Evolutionary conservation across 2,797 vertebrate genomes (phyloP), one percentile per base, ranked within the genome.

Genomic region (Hydrolagus colliei): DNA sequence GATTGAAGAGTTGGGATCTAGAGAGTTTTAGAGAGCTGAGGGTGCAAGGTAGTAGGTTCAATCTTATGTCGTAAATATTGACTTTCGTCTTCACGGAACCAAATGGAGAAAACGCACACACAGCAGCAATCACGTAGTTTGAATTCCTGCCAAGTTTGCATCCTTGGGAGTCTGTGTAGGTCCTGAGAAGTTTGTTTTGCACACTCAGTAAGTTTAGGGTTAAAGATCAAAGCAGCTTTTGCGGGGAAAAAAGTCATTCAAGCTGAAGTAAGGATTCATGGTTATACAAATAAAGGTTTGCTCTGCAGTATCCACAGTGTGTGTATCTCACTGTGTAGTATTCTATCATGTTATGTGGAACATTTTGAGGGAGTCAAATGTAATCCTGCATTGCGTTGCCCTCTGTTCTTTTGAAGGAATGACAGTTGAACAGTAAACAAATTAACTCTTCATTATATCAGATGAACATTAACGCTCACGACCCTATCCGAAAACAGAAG

Each of bases 131-230:
- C 27, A 18, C 16, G 35, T 14, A 68, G 41, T 68, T 10, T 68
- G 41, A 52, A 35, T 68, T 84, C 32, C 11, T 68, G n/a, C 79
- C n/a, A 32, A 84, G 65, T 71, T 84, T 71, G 18, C 79, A 84
- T 71, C 71, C n/a, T 71, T 71, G 79, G 41, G 65, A 71, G 9
- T 22, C 14, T 71, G 20, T 11, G 79, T 9, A 13, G 22, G 14
- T 80, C 78, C 32, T 32, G 27, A 35, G 62, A 35, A 65, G 41
- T 84, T 84, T 65, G 41, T 84, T 82, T 32, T 68, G 79, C 79
- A n/a, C 27, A 82, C 1, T 82, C 79, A 82, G 63, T 82, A 41
- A 68, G 67, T 32, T 82, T 82, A 9, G 3, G 79, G 63, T 82
- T 82, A 12, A 68, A 68, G 63, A 41, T 68, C 63, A 82, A 67